Evolutionary conservation across 1,140 invertebrate species (phyloP), one percentile per base, ranked within the genome.

Genomic region (Aphaenogaster rudis): DNA sequence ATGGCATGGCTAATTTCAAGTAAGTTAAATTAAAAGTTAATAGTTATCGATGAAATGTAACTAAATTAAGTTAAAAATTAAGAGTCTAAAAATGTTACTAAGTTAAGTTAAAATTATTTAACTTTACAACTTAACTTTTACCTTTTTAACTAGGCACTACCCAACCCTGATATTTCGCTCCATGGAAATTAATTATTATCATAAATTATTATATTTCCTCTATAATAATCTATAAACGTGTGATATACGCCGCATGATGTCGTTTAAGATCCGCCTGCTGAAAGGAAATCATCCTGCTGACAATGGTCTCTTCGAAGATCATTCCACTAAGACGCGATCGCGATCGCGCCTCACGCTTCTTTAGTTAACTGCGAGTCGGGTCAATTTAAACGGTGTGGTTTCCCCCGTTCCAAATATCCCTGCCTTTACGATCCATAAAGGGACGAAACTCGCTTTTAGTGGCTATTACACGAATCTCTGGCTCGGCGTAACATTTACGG

Each of bases 381-480:
- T 86, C 52, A 86, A 81, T 86, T 39, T 50, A 57, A 76, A 17
- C 61, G 33, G 66, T 79, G 72, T 79, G 72, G 74, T 74, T 61
- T 82, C 64, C 59, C 84, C 33, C 87, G 67, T 91, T 91, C 90
- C 90, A 88, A 91, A 91, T 91, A 91, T 91, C 85, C 72, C 39
- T 50, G 63, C 45, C 87, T 91, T 91, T 91, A 93, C 59, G 90
- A 88, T 66, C 87, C 88, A 90, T 92, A 88, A 91, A 91, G 78
- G 74, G 86, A 81, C 86, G 90, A 88, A 92, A 77, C 86, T 89
- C 84, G 72, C 86, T 91, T 91, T 91, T 88, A 91, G 90, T 91
- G 91, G 91, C 91, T 91, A 90, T 91, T 91, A 91, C 91, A 90
- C 88, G 86, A 86, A 91, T 91, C 87, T 69, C 72, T 59, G 66